phyloP scores from a whole-genome alignment of 2,797 vertebrate species.

The Scyliorhinus canicula region DNA sequence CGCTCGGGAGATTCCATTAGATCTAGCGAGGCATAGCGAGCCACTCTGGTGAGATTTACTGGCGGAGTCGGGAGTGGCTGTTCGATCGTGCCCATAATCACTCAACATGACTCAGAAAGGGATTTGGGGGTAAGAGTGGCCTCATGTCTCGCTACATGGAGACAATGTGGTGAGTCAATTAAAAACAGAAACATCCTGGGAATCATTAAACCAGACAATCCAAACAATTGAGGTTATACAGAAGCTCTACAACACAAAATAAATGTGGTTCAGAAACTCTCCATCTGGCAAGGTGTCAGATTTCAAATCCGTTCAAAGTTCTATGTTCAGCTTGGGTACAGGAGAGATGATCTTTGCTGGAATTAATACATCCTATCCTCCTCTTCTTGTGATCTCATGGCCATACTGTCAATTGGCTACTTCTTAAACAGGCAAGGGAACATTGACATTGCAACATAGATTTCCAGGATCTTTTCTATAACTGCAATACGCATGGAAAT shows the following conservation, averaged over 20 bases:
- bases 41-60: too few relatives aligned
- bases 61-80: too few relatives aligned
- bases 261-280: neutral
- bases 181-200: too few relatives aligned
- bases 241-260: too few relatives aligned
- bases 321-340: neutral
- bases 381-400: neutral
- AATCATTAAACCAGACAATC: too few relatives aligned
- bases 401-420: neutral
- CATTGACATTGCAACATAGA: neutral
- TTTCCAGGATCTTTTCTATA: neutral
- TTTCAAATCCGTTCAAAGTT: neutral
- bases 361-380: neutral
- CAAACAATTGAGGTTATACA: too few relatives aligned
- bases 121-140: neutral
- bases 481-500: neutral
- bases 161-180: too few relatives aligned
- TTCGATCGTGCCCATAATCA: too few relatives aligned
- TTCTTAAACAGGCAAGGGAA: neutral
- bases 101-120: neutral
- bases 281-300: neutral
- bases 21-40: too few relatives aligned
- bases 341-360: neutral
- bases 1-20: too few relatives aligned
- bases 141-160: neutral